Evolutionary conservation across 2,888 invertebrate genomes (phyloP).

Genomic region (Nomada fucata): DNA sequence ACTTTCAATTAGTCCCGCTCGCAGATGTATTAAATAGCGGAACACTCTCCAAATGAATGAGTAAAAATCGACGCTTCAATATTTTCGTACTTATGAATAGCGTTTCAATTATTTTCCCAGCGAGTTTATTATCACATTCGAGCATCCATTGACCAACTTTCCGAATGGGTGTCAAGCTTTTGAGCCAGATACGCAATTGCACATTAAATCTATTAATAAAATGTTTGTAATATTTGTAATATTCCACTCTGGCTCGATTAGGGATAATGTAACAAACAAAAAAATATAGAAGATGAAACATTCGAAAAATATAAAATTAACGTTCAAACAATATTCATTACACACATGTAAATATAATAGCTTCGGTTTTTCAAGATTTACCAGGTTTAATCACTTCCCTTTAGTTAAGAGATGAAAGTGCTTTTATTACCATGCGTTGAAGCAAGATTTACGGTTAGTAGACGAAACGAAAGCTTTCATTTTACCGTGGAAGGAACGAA

Average conservation of each 20-base stretch:
- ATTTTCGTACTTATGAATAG: not conserved
- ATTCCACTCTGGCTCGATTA: not conserved
- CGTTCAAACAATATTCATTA: not conserved
- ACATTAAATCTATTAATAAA: not conserved
- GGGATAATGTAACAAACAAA: not conserved
- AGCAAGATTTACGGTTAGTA: conserved; percentile 9
- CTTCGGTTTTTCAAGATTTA: no score
- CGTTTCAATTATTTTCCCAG: conserved; percentile 1
- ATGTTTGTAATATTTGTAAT: not conserved
- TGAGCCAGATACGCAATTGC: not conserved
- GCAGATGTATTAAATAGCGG: not conserved
- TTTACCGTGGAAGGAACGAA: conserved; percentile 12
- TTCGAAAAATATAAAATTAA: not conserved
- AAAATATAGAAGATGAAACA: no score
- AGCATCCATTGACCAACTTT: not conserved
- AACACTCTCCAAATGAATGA: not conserved
- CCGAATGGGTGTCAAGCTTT: not conserved
- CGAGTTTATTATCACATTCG: not conserved
- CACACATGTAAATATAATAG: no score
- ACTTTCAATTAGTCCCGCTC: conserved; percentile 17
- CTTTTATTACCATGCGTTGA: not conserved
- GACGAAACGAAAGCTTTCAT: conserved; percentile 29
- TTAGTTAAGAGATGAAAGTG: not conserved
- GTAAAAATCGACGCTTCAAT: not conserved
- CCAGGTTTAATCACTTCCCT: not conserved